Percentiles rank a stretch among this genome's conserved stretches.
Conservation (phyloP, 2,113 vertebrate species). For the Nothobranchius furzeri region DNA sequence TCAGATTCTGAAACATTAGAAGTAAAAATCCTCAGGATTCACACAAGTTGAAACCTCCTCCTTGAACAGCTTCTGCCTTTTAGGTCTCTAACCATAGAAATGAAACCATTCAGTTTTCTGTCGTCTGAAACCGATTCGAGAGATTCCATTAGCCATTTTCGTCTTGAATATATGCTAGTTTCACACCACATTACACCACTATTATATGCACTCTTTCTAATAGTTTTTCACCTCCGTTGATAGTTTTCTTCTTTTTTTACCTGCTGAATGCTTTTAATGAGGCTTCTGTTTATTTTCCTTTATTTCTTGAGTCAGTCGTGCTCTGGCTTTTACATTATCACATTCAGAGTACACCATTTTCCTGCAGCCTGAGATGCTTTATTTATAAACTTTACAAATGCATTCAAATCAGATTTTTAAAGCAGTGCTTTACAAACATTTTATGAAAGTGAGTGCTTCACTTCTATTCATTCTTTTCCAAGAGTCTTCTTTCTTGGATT, state of each 20-base stretch:
- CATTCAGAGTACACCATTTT: constrained; percentile 14
- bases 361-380: neutral
- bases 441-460: neutral
- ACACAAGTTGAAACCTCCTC: neutral
- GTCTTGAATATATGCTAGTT: constrained; percentile 4
- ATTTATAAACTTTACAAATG: neutral
- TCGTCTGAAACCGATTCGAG: constrained; percentile 1
- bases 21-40: too few relatives aligned
- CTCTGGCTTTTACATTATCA: constrained; percentile 1
- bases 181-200: constrained; percentile 26
- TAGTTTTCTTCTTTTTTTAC: constrained; percentile 8
- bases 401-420: too few relatives aligned
- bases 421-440: neutral
- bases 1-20: too few relatives aligned
- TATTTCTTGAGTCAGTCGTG: too few relatives aligned
- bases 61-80: neutral
- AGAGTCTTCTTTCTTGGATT: neutral
- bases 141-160: constrained; percentile 2
- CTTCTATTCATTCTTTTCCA: too few relatives aligned
- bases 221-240: constrained; percentile 22
- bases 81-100: neutral
- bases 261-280: constrained; percentile 18
- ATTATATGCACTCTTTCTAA: neutral
- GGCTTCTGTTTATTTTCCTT: neutral
- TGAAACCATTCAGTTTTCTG: neutral